Conservation (phyloP, 1,140 invertebrate genomes). For the Cotesia glomerata region DNA sequence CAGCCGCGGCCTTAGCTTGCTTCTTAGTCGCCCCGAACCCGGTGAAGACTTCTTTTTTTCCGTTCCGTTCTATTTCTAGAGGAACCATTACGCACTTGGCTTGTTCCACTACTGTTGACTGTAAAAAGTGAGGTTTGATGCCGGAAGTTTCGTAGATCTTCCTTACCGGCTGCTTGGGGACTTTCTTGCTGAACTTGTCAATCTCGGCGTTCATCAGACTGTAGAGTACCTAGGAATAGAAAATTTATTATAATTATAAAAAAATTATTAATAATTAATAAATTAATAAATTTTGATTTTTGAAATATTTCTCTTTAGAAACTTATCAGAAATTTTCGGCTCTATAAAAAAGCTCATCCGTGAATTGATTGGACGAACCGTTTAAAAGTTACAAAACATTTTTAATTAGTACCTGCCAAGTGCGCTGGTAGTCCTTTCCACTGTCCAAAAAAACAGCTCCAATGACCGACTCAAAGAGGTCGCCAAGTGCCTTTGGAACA, state of each 20-base stretch:
- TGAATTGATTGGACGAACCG: too few relatives aligned
- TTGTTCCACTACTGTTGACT: slow-evolving; percentile 43
- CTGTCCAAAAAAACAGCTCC: slow-evolving; percentile 93
- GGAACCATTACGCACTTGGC: slow-evolving; percentile 66
- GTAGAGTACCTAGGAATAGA: slow-evolving; percentile 68
- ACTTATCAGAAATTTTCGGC: too few relatives aligned
- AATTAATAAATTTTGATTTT: too few relatives aligned
- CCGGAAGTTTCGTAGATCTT: slow-evolving; percentile 78
- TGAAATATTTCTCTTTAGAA: too few relatives aligned
- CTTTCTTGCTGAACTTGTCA: slow-evolving; percentile 68
- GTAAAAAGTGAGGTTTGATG: slow-evolving; percentile 66
- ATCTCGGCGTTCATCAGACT: slow-evolving; percentile 77
- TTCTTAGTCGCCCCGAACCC: slow-evolving; percentile 74
- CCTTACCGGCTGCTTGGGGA: slow-evolving; percentile 89
- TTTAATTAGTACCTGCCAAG: slow-evolving; percentile 71
- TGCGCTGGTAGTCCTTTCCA: slow-evolving; percentile 74
- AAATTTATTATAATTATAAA: too few relatives aligned
- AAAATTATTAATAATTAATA: too few relatives aligned
- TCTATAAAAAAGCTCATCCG: too few relatives aligned
- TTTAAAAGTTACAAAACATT: too few relatives aligned
- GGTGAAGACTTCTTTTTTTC: slow-evolving; percentile 65
- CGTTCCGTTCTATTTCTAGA: slow-evolving; percentile 67
- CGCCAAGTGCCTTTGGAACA: slow-evolving; percentile 94
- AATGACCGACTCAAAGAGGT: slow-evolving; percentile 91
- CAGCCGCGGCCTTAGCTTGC: slow-evolving; percentile 75